Conservation (phyloP, 2,888 invertebrate genomes). For the Aelia acuminata region DNA sequence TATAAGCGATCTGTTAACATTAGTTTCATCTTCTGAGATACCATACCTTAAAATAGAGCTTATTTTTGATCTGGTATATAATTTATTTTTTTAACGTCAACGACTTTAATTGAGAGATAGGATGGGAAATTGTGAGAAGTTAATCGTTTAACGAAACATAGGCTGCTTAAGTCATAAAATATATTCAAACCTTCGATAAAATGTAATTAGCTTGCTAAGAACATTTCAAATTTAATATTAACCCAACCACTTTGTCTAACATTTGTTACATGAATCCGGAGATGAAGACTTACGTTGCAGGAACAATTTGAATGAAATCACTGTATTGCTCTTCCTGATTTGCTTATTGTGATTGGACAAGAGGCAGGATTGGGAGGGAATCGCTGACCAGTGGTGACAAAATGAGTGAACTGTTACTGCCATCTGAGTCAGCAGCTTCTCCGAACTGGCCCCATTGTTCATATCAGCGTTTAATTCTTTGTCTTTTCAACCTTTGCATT, state of each 20-base stretch:
- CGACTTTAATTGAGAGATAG: too few species aligned
- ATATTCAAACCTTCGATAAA: too few species aligned
- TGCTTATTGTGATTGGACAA: background rate
- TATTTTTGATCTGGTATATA: too few species aligned
- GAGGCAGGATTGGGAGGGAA: background rate
- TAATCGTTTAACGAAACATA: too few species aligned
- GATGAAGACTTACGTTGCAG: background rate
- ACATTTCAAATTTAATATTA: too few species aligned
- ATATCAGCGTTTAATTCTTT: slow-evolving; percentile 39
- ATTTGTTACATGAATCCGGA: background rate
- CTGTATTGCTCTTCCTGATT: background rate
- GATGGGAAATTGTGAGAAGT: too few species aligned
- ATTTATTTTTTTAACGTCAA: too few species aligned
- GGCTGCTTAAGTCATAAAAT: too few species aligned
- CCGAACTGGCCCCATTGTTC: slow-evolving; percentile 10
- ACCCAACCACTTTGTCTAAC: background rate
- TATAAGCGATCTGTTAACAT: background rate
- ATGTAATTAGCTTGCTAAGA: too few species aligned
- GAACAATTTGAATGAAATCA: too few species aligned
- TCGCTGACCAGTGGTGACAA: background rate
- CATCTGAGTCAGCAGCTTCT: slow-evolving; percentile 29
- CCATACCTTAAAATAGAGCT: too few species aligned
- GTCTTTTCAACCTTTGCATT: background rate
- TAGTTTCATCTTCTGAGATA: background rate
- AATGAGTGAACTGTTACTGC: background rate